Percentiles rank a stretch among this genome's conserved stretches.
Evolutionary conservation across 2,888 invertebrate genomes (phyloP).

Genomic region (Nemotelus pantherinus): DNA sequence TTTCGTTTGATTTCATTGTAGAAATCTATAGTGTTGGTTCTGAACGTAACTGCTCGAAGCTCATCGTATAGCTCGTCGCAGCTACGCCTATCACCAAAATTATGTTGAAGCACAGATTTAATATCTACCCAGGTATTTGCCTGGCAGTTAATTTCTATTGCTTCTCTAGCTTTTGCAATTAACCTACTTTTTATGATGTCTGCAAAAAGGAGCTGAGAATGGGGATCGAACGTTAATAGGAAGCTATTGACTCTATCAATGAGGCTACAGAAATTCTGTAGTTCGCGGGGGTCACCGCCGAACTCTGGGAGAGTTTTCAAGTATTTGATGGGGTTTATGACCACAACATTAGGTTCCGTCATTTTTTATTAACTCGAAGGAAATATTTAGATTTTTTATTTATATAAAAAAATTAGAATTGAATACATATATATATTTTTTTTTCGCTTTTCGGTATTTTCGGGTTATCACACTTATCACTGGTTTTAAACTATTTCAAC

Average conservation of each 20-base stretch:
- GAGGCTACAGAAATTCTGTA: conserved; percentile 11
- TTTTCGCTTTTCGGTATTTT: too few relatives aligned
- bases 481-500: too few relatives aligned
- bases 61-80: not conserved
- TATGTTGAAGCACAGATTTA: not conserved
- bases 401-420: too few relatives aligned
- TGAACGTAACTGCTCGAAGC: conserved; percentile 25
- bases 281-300: not conserved
- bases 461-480: too few relatives aligned
- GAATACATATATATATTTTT: too few relatives aligned
- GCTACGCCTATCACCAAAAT: conserved; percentile 23
- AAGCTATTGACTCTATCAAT: not conserved
- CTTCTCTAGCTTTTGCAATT: conserved; percentile 32
- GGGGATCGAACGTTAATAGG: not conserved
- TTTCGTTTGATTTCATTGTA: conserved; percentile 39
- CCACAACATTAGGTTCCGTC: too few relatives aligned
- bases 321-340: conserved; percentile 17
- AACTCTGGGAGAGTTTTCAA: not conserved
- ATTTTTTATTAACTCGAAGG: too few relatives aligned
- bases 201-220: not conserved
- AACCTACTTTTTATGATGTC: conserved; percentile 20
- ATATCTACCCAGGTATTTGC: conserved; percentile 25
- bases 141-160: conserved; percentile 32
- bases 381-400: too few relatives aligned
- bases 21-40: conserved; percentile 8